These are phyloP conservation scores for Neuroscelio doddi DNA, from an alignment of 2,888 invertebrate genomes.

Conservation along the genomic window DNA sequence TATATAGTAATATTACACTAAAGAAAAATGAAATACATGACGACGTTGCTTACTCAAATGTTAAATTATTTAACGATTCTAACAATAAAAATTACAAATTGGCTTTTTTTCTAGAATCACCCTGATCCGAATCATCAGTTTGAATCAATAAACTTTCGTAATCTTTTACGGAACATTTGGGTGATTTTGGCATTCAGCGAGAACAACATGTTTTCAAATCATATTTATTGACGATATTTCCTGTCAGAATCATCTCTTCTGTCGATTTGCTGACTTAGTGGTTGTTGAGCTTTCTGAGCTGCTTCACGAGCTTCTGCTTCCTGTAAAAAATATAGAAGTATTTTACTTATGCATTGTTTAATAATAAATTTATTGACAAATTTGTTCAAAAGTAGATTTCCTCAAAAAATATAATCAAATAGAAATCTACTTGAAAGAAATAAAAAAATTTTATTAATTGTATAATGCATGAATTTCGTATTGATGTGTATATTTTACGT, in stretches of 20 bases:
- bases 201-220: conserved; percentile 13
- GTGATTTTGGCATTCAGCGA: conserved; percentile 44
- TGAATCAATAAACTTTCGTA: conserved; percentile 16
- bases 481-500: no score
- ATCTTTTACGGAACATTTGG: conserved; percentile 9
- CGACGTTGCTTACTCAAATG: neutral
- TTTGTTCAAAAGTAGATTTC: no score
- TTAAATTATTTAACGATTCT: neutral
- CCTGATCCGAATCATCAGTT: conserved; percentile 3
- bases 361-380: no score
- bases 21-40: neutral
- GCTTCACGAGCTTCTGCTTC: conserved; percentile 76
- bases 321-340: no score
- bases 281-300: conserved; percentile 57
- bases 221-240: conserved; percentile 54
- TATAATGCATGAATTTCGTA: no score
- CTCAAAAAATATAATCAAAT: no score
- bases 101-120: conserved; percentile 1
- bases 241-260: conserved; percentile 63
- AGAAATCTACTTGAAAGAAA: no score
- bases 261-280: conserved; percentile 62
- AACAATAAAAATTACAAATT: neutral
- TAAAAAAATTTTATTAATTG: no score
- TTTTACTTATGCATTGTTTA: conserved; percentile 45
- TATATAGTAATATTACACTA: neutral